Evolutionary conservation across 2,113 vertebrate genomes (phyloP), one percentile per base, ranked within the genome.

Genomic region (Diadophis punctatus): DNA sequence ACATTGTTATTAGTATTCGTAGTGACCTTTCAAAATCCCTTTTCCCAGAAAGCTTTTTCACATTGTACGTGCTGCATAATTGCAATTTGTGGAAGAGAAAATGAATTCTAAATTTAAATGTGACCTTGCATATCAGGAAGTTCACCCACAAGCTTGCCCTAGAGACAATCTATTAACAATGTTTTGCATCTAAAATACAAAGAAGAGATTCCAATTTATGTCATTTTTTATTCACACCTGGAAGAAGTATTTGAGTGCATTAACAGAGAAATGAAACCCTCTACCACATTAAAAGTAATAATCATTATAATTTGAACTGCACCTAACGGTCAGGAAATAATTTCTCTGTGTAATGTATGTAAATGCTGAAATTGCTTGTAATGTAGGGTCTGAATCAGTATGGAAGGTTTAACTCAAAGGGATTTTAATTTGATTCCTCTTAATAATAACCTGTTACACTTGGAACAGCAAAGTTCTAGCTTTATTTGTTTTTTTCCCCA

Each of bases 1-100:
- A 56, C 58, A 93, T 34, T 63, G 88, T 93, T 93, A 95, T 9
- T 2, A 94, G 93, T 94, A 93, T 96, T 95, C 92, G 87, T 93
- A 51, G 4, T 87, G 12, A 60, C 92, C 7, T 94, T 90, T 20
- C 46, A 94, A 93, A 93, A 9, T 88, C 60, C 53, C 93, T 93
- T 90, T 87, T 63, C 58, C 90, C 74, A 94, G 92, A 85, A 95
- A 94, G 91, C 10, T 4, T 87, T 58, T 94, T 55, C 86, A 43
- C 91, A 90, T 93, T 95, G 94, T 95, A 49, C 1, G 88, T 88
- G 12, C 51, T 27, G 3, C 1, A 23, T 95, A 88, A 91, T 0
- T 1, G 53, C 91, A 92, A 91, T 84, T 94, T 49, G 94, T 52
- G 27, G 34, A 92, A 90, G n/a, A 91, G 92, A 91, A 30, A 34